These are phyloP conservation scores for Callosobruchus maculatus DNA, from an alignment of 2,888 invertebrate genomes.

Conservation along the genomic window DNA sequence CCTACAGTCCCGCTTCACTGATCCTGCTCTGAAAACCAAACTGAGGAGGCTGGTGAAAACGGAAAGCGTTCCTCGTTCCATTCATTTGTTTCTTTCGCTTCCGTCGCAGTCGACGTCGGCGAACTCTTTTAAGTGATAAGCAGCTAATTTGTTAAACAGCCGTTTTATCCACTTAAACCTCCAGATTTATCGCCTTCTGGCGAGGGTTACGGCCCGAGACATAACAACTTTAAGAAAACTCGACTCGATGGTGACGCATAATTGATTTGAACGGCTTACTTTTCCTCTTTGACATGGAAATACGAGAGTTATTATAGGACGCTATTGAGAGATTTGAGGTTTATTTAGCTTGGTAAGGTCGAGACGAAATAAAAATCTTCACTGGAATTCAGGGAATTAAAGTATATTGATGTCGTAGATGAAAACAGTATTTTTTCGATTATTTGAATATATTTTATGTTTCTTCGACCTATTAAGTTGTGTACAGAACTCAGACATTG, in stretches of 20 bases:
- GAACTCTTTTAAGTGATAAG: slow-evolving; percentile 47
- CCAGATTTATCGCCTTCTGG: slow-evolving; percentile 42
- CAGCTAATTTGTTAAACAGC: slow-evolving; percentile 48
- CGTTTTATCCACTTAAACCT: slow-evolving; percentile 45
- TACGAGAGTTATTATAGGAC: not conserved
- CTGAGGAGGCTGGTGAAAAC: not conserved
- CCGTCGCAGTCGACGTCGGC: slow-evolving; percentile 20
- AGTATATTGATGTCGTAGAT: no score
- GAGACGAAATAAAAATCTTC: not conserved
- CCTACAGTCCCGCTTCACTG: no score
- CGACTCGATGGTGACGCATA: slow-evolving; percentile 20
- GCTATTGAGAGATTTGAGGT: not conserved
- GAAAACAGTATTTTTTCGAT: no score
- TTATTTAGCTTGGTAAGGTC: not conserved
- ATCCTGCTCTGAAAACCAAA: not conserved
- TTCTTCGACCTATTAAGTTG: no score
- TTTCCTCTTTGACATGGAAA: slow-evolving; percentile 26
- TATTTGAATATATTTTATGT: no score
- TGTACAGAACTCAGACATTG: no score
- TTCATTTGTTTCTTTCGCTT: slow-evolving; percentile 1
- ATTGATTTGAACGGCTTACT: slow-evolving; percentile 32
- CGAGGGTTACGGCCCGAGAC: slow-evolving; percentile 25
- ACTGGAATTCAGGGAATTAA: no score
- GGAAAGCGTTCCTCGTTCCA: not conserved
- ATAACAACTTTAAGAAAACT: slow-evolving; percentile 35